phyloP scores from a whole-genome alignment of 1,140 invertebrate genomes.

The Calliopsis andreniformis region DNA sequence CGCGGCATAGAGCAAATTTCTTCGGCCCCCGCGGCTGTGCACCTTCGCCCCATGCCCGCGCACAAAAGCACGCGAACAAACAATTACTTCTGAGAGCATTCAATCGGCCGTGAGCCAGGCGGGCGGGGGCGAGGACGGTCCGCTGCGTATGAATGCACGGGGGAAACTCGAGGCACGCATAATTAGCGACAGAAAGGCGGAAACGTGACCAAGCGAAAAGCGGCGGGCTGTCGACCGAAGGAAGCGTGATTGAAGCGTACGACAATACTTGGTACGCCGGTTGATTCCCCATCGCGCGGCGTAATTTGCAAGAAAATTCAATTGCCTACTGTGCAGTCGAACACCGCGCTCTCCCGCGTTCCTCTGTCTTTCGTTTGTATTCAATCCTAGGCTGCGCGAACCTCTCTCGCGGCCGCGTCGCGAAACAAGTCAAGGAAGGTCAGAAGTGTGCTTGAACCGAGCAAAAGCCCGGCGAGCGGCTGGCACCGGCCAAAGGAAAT shows the following conservation, averaged over 20 bases:
- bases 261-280: neutral
- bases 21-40: neutral
- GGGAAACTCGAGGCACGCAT: conserved; percentile 44
- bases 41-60: no score
- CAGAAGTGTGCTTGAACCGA: conserved; percentile 51
- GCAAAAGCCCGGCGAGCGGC: conserved; percentile 35
- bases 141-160: conserved; percentile 40
- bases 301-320: conserved; percentile 28
- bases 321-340: conserved; percentile 17
- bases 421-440: conserved; percentile 41
- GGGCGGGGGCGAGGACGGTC: neutral
- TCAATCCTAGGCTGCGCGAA: neutral
- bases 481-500: conserved; percentile 63
- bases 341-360: no score
- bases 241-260: conserved; percentile 27
- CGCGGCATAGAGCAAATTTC: neutral
- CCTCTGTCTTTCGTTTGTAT: conserved; percentile 6
- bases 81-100: neutral
- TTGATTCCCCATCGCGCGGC: neutral
- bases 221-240: conserved; percentile 32
- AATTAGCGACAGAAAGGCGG: conserved; percentile 59
- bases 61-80: neutral
- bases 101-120: conserved; percentile 20
- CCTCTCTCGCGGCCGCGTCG: neutral
- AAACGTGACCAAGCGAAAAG: conserved; percentile 32